Evolutionary conservation across 2,888 invertebrate genomes (phyloP).

Genomic region (Pristionchus entomophagus): DNA sequence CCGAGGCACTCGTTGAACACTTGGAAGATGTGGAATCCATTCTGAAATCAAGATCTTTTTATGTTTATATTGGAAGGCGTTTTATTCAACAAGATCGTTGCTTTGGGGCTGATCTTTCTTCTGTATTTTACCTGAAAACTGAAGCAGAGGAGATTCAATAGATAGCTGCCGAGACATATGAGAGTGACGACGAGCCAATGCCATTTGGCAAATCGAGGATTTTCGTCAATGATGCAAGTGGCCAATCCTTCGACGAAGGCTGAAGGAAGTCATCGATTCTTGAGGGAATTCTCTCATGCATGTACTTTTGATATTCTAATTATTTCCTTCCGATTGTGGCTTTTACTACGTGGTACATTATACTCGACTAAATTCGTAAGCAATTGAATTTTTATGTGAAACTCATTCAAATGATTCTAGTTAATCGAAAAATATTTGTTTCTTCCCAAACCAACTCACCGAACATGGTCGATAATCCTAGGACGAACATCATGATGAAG

Average conservation of each 20-base stretch:
- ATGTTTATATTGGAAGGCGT: too few species aligned
- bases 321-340: too few species aligned
- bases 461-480: slow-evolving; percentile 74
- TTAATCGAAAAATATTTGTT: not conserved
- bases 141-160: not conserved
- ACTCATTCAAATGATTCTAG: too few species aligned
- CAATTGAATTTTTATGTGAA: too few species aligned
- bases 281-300: too few species aligned
- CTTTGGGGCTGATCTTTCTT: too few species aligned
- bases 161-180: not conserved
- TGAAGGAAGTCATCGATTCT: not conserved
- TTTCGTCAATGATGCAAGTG: not conserved
- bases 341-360: too few species aligned
- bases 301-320: too few species aligned
- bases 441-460: slow-evolving; percentile 21
- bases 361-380: too few species aligned
- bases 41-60: not conserved
- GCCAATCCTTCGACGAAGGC: slow-evolving; percentile 13
- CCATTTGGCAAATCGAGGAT: not conserved
- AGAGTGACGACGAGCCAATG: not conserved
- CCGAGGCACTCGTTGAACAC: slow-evolving; percentile 13
- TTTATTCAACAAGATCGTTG: too few species aligned
- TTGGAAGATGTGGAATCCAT: slow-evolving; percentile 13
- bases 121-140: not conserved
- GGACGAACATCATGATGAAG: slow-evolving; percentile 77